These are phyloP conservation scores for Myotis yumanensis DNA, from an alignment of 2,113 vertebrate species.

Conservation along the genomic window DNA sequence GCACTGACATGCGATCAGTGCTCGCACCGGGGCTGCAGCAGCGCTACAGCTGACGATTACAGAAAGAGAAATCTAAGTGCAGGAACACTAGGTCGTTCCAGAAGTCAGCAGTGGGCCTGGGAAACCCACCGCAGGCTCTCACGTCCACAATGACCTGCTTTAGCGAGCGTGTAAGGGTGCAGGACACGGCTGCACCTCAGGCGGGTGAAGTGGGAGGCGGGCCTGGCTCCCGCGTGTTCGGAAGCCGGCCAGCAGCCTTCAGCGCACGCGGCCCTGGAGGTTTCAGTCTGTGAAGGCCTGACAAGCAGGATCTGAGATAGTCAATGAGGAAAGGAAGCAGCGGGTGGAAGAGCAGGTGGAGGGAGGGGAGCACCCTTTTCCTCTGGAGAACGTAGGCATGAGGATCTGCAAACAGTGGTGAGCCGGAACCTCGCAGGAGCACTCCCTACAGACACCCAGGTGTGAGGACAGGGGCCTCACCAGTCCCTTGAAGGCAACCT, in stretches of 20 bases:
- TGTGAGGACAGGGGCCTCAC: background rate
- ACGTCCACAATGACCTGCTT: background rate
- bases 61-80: conserved; percentile 9
- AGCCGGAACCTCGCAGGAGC: background rate
- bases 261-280: background rate
- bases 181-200: background rate
- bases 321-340: background rate
- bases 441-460: background rate
- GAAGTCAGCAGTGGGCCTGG: background rate
- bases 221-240: background rate
- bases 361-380: background rate
- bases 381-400: background rate
- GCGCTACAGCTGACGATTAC: background rate
- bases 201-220: background rate
- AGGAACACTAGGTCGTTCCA: background rate
- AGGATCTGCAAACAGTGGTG: background rate
- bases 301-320: background rate
- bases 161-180: background rate
- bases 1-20: background rate
- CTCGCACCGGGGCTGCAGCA: background rate
- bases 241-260: conserved; percentile 20
- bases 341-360: background rate
- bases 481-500: background rate
- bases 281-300: background rate
- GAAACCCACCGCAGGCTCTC: background rate